Evolutionary conservation across 1,140 invertebrate species (phyloP).

Genomic region (Cydia fagiglandana): DNA sequence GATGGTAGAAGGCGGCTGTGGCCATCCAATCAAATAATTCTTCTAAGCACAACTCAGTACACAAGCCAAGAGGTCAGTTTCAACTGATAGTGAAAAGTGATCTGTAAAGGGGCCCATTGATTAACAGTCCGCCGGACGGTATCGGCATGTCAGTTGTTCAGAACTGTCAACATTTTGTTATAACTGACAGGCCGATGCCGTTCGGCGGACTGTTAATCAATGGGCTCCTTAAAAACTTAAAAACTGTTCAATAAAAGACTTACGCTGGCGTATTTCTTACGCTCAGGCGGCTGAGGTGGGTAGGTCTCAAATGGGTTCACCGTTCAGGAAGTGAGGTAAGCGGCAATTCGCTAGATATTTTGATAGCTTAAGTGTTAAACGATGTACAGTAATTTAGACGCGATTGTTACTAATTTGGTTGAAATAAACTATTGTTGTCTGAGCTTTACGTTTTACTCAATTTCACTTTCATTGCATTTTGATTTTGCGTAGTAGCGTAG

Average conservation of each 20-base stretch:
- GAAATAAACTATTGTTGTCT: not conserved
- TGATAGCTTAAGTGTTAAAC: constrained; percentile 25
- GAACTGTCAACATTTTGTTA: too few relatives aligned
- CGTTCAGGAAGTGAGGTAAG: not conserved
- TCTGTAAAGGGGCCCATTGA: too few relatives aligned
- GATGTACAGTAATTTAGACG: constrained; percentile 17
- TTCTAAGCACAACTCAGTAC: too few relatives aligned
- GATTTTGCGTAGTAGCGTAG: not conserved
- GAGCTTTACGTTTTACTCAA: not conserved
- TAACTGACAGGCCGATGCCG: too few relatives aligned
- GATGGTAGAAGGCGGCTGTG: too few relatives aligned
- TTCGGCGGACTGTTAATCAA: too few relatives aligned
- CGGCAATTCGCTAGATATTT: constrained; percentile 20
- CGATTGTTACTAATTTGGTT: constrained; percentile 22
- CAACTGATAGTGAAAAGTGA: constrained; percentile 11
- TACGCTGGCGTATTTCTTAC: not conserved
- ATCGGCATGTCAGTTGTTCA: too few relatives aligned
- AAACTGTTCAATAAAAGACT: not conserved
- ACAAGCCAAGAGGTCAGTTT: not conserved
- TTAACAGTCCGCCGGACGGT: too few relatives aligned
- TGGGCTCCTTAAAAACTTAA: too few relatives aligned
- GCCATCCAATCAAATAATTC: too few relatives aligned
- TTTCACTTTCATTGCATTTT: constrained; percentile 2
- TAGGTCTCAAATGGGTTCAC: not conserved
- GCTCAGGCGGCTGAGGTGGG: not conserved